These are phyloP conservation scores for Vanacampus margaritifer DNA, from an alignment of 2,113 vertebrate genomes.

Conservation along the genomic window DNA sequence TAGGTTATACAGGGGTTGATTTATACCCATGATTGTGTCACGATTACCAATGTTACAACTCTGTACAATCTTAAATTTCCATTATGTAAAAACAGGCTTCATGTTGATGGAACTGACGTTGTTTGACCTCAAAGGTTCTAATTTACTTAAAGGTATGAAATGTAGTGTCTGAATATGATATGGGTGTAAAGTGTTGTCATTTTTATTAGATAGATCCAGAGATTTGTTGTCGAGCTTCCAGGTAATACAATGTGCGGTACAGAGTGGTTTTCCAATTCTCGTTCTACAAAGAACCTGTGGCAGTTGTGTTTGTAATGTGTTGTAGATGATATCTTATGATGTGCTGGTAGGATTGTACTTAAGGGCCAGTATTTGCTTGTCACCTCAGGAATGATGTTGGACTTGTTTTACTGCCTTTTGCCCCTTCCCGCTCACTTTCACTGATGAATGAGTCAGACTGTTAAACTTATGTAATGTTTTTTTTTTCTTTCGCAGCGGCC, in stretches of 20 bases:
- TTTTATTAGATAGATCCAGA: neutral
- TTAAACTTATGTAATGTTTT: neutral
- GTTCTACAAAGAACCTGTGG: slow-evolving; percentile 5
- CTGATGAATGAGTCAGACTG: slow-evolving; percentile 4
- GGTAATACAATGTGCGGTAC: neutral
- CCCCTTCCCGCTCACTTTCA: slow-evolving; percentile 5
- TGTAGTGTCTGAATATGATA: no score
- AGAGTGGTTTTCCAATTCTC: neutral
- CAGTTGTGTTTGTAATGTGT: neutral
- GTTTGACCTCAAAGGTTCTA: no score
- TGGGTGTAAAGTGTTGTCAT: neutral
- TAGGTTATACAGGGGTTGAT: neutral
- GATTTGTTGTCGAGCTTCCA: neutral
- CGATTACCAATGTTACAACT: neutral
- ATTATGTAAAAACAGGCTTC: neutral
- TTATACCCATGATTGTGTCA: neutral
- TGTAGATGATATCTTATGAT: neutral
- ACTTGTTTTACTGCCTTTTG: slow-evolving; percentile 36
- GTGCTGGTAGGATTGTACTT: slow-evolving; percentile 1
- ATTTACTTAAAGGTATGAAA: no score
- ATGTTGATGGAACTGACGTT: no score
- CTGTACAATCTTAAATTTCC: neutral
- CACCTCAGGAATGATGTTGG: slow-evolving; percentile 43
- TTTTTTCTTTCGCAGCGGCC: neutral
- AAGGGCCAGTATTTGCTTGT: slow-evolving; percentile 22